Percentiles rank a stretch among this genome's conserved stretches.
Evolutionary conservation across 2,888 invertebrate genomes (phyloP).

Genomic region (Tanypteryx hageni): DNA sequence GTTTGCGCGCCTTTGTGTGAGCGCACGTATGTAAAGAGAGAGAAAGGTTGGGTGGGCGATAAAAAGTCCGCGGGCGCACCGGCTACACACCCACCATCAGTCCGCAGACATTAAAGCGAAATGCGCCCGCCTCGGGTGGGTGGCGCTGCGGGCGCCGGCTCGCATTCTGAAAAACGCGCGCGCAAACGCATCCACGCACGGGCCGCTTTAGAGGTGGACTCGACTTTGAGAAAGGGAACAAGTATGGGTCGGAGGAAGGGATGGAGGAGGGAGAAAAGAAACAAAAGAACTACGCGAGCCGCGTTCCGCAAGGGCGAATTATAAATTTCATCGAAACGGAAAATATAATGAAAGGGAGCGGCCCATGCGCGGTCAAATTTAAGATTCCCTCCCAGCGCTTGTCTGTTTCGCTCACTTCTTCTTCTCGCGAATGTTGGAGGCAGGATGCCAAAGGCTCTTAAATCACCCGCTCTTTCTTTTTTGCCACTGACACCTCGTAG

Average conservation of each 20-base stretch:
- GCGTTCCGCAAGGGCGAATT: not conserved
- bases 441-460: not conserved
- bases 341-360: slow-evolving; percentile 20
- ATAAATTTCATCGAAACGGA: slow-evolving; percentile 12
- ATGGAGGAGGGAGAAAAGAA: not conserved
- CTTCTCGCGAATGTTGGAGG: not conserved
- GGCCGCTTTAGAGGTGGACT: not conserved
- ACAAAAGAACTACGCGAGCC: not conserved
- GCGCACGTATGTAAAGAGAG: slow-evolving; percentile 20
- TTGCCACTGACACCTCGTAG: slow-evolving; percentile 30
- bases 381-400: not conserved
- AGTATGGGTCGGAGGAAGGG: too few species aligned
- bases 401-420: not conserved
- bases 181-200: not conserved
- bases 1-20: slow-evolving; percentile 19
- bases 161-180: not conserved
- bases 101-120: not conserved
- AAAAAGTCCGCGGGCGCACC: not conserved
- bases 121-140: not conserved
- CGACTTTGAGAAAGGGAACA: too few species aligned
- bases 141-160: slow-evolving; percentile 47
- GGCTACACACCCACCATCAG: slow-evolving; percentile 1
- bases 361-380: not conserved
- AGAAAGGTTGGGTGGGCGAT: not conserved
- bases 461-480: slow-evolving; percentile 3